phyloP scores from a whole-genome alignment of 1,140 invertebrate species.

The Polypedilum pembai region DNA sequence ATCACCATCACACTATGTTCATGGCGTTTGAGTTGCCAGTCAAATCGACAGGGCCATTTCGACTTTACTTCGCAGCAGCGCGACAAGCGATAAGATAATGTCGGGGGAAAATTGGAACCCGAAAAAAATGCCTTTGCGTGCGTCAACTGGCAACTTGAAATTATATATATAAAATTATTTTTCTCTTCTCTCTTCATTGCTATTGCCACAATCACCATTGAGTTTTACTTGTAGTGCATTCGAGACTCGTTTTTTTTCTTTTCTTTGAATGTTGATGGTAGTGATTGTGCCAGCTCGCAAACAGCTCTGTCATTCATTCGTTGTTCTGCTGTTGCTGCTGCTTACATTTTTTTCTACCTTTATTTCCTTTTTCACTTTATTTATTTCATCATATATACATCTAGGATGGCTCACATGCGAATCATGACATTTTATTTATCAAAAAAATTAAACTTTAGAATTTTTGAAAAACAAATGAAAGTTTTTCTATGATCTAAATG shows the following conservation, averaged over 20 bases:
- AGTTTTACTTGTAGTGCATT: too few species aligned
- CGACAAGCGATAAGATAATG: slow-evolving; percentile 1
- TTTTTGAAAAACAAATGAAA: too few species aligned
- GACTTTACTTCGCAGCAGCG: not conserved
- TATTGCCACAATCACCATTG: not conserved
- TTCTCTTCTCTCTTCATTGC: too few species aligned
- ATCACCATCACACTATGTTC: not conserved
- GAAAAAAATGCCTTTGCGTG: not conserved
- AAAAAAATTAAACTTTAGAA: too few species aligned
- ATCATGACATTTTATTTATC: too few species aligned
- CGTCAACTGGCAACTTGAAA: slow-evolving; percentile 16
- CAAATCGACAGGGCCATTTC: not conserved
- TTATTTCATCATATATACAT: too few species aligned
- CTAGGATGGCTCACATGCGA: too few species aligned
- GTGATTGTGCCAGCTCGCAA: too few species aligned
- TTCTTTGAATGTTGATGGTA: too few species aligned
- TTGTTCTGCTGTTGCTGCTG: not conserved
- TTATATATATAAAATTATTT: not conserved
- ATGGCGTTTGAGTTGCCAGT: not conserved
- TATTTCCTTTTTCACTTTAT: not conserved
- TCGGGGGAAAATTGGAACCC: not conserved
- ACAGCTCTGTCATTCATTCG: too few species aligned
- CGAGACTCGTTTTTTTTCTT: too few species aligned
- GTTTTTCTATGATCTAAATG: too few species aligned
- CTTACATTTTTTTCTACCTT: not conserved